A percentile compares a stretch with the other conserved stretches of the same genome.
These are phyloP conservation scores for Cydia splendana DNA, from an alignment of 1,140 invertebrate species.

Conservation along the genomic window DNA sequence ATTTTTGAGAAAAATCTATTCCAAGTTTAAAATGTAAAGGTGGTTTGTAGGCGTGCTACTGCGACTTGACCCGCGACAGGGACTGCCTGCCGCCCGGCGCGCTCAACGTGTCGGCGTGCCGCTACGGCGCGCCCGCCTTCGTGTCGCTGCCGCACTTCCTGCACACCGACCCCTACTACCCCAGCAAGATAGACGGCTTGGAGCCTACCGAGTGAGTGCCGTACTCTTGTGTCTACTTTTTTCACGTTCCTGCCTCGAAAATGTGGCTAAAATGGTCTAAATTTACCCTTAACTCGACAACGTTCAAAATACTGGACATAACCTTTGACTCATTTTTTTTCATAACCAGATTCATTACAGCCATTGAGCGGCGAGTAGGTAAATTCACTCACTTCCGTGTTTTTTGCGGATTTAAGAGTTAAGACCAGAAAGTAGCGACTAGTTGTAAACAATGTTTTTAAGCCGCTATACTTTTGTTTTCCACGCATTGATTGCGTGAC, in stretches of 20 bases:
- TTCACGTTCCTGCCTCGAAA: not conserved
- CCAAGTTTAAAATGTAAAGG: not conserved
- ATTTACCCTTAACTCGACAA: too few relatives aligned
- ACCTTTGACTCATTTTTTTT: too few relatives aligned
- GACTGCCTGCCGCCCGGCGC: slow-evolving; percentile 78
- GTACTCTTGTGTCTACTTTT: not conserved
- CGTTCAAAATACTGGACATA: too few relatives aligned
- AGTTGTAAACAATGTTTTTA: too few relatives aligned
- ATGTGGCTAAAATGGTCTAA: too few relatives aligned
- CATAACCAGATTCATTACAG: too few relatives aligned
- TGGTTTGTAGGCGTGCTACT: slow-evolving; percentile 76
- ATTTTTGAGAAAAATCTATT: too few relatives aligned
- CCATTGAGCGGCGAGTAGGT: too few relatives aligned
- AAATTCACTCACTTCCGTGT: too few relatives aligned
- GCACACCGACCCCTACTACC: slow-evolving; percentile 82
- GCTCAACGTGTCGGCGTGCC: slow-evolving; percentile 82
- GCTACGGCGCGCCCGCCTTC: slow-evolving; percentile 85
- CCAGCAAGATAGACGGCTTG: slow-evolving; percentile 77
- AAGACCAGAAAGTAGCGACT: too few relatives aligned
- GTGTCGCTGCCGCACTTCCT: slow-evolving; percentile 91
- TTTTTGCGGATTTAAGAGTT: too few relatives aligned
- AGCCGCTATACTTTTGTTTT: not conserved
- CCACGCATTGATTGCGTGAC: too few relatives aligned
- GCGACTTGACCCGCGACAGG: slow-evolving; percentile 56
- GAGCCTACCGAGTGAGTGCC: slow-evolving; percentile 62